A percentile compares a stretch with the other conserved stretches of the same genome.
Conservation (phyloP, 2,113 vertebrate genomes). For the Cebidichthys violaceus region DNA sequence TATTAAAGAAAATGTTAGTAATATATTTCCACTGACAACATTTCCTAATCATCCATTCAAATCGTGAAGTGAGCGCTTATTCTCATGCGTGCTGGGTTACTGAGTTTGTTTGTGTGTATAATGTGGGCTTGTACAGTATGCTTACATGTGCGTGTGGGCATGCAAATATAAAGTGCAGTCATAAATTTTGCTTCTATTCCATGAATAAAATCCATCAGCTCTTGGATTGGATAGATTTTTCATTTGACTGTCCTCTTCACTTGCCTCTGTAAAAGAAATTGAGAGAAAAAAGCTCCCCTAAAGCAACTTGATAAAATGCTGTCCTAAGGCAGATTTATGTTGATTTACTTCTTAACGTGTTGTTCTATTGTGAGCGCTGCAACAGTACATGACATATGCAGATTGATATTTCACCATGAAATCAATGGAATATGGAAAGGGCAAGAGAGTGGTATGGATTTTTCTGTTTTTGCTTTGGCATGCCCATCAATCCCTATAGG, state of each 20-base stretch:
- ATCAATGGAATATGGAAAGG: constrained; percentile 73
- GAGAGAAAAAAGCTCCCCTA: neutral
- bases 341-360: constrained; percentile 53
- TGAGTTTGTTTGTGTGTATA: constrained; percentile 1
- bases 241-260: constrained; percentile 7
- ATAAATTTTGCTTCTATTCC: constrained; percentile 39
- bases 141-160: neutral
- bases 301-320: constrained; percentile 27
- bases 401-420: constrained; percentile 70
- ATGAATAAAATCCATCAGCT: constrained; percentile 34
- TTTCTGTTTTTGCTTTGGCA: constrained; percentile 67
- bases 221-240: constrained; percentile 21
- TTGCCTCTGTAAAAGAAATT: constrained; percentile 14
- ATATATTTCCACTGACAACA: neutral
- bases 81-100: neutral
- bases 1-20: neutral
- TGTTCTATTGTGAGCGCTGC: constrained; percentile 37
- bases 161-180: constrained; percentile 18
- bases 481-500: constrained; percentile 73
- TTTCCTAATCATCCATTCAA: constrained; percentile 1
- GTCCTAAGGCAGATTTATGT: constrained; percentile 43
- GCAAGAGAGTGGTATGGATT: constrained; percentile 70
- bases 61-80: neutral
- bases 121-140: neutral
- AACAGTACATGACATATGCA: constrained; percentile 60